These are phyloP conservation scores for Allophyes oxyacanthae DNA, from an alignment of 2,888 invertebrate genomes.

Conservation along the genomic window DNA sequence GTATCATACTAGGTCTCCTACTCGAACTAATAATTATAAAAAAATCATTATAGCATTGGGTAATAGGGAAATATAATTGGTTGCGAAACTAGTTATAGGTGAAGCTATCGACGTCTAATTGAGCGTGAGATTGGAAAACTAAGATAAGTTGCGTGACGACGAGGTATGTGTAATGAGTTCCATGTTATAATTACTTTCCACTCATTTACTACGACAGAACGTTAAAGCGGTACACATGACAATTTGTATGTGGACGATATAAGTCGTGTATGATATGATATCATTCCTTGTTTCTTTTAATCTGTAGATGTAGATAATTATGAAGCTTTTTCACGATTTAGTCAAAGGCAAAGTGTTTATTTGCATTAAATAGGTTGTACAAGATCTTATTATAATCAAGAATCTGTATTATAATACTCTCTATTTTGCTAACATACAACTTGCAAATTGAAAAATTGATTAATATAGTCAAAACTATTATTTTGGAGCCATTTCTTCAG, in stretches of 20 bases:
- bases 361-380: too few species aligned
- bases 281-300: too few species aligned
- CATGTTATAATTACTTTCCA: conserved; percentile 4
- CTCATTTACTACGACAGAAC: not conserved
- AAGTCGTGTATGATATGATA: too few species aligned
- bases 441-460: too few species aligned
- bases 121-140: conserved; percentile 58
- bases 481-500: too few species aligned
- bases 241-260: not conserved
- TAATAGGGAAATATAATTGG: conserved; percentile 32
- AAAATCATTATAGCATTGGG: conserved; percentile 21
- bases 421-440: too few species aligned
- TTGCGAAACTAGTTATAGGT: conserved; percentile 39
- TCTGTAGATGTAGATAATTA: too few species aligned
- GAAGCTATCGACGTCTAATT: conserved; percentile 44
- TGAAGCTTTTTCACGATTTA: too few species aligned
- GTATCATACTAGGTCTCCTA: conserved; percentile 24
- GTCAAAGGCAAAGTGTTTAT: too few species aligned
- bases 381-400: too few species aligned
- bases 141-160: conserved; percentile 19
- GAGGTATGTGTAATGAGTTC: conserved; percentile 9
- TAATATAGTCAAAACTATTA: too few species aligned
- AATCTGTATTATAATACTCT: too few species aligned
- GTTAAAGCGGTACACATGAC: not conserved
- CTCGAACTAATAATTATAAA: conserved; percentile 33